Conservation (phyloP, 1,140 invertebrate genomes). For the Drosophila jambulina region DNA sequence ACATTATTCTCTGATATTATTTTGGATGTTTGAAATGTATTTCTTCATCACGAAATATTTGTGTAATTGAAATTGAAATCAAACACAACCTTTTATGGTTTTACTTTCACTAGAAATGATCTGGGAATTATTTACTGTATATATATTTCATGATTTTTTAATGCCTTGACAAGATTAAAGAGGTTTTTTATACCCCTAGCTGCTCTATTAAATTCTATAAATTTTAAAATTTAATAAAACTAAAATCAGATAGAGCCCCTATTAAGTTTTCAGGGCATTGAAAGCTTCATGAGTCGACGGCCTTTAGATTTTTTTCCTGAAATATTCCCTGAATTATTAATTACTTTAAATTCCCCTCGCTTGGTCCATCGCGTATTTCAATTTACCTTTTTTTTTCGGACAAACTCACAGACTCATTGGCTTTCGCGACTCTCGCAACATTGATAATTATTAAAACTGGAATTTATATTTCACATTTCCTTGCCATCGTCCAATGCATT, state of each 20-base stretch:
- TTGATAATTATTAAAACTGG: constrained; percentile 38
- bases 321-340: constrained; percentile 32
- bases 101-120: too few species aligned
- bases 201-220: not conserved
- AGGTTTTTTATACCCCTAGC: not conserved
- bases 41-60: not conserved
- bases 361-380: constrained; percentile 5
- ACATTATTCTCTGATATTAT: not conserved
- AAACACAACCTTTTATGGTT: not conserved
- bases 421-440: not conserved
- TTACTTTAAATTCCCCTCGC: constrained; percentile 11
- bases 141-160: not conserved
- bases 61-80: not conserved
- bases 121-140: too few species aligned
- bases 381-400: constrained; percentile 5
- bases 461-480: constrained; percentile 62
- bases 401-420: not conserved
- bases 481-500: constrained; percentile 71
- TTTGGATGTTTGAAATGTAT: not conserved
- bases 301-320: not conserved
- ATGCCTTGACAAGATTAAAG: not conserved
- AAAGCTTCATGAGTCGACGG: not conserved
- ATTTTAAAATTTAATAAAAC: constrained; percentile 9
- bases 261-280: constrained; percentile 4
- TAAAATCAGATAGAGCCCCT: not conserved